Percentiles rank a stretch among this genome's conserved stretches.
These are phyloP conservation scores for Reticulitermes speratus DNA, from an alignment of 1,140 invertebrate genomes.

Conservation along the genomic window DNA sequence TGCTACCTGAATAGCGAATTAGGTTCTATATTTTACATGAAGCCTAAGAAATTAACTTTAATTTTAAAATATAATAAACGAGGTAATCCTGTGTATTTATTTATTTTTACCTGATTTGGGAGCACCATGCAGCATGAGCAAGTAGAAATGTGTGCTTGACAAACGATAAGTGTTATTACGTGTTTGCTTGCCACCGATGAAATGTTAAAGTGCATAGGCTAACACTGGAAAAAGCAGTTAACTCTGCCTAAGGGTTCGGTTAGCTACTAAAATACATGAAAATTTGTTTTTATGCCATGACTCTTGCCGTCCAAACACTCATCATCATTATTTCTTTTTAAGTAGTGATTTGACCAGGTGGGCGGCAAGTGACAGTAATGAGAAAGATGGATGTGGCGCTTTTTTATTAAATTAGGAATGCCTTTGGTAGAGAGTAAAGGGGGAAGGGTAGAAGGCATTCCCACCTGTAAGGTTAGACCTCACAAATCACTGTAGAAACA, in stretches of 20 bases:
- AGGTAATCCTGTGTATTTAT: too few relatives aligned
- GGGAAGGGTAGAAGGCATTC: neutral
- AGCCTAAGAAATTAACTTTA: too few relatives aligned
- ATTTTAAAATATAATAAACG: too few relatives aligned
- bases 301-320: neutral
- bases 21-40: too few relatives aligned
- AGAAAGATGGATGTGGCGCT: neutral
- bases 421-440: neutral
- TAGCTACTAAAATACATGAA: slow-evolving; percentile 3
- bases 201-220: neutral
- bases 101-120: neutral
- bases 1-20: too few relatives aligned
- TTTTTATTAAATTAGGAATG: slow-evolving; percentile 20
- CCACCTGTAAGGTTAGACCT: slow-evolving; percentile 4
- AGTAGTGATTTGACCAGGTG: neutral
- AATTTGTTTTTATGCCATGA: neutral
- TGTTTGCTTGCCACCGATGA: neutral
- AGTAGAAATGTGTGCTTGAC: neutral
- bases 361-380: slow-evolving; percentile 1
- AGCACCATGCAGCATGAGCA: neutral
- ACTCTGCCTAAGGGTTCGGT: neutral
- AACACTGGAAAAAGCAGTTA: neutral
- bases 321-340: slow-evolving; percentile 6
- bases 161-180: neutral
- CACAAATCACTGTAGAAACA: slow-evolving; percentile 7